Evolutionary conservation across 1,140 invertebrate species (phyloP), one percentile per base, ranked within the genome.

Genomic region (Drosophila tsacasi): DNA sequence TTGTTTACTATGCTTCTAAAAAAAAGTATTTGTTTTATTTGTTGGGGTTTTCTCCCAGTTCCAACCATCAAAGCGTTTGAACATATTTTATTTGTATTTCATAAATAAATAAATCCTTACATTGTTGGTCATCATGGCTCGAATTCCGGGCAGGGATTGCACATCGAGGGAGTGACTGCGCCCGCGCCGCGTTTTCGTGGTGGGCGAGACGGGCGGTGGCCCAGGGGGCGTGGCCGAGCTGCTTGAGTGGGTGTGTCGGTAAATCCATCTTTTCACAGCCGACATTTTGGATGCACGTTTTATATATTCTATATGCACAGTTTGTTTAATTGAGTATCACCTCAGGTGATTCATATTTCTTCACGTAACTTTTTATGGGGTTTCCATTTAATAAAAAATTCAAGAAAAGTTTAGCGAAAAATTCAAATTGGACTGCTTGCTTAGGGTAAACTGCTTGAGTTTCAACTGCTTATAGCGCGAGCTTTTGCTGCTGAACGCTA

Each of bases 131-230:
- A 89, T 49, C 81, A 90, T 65, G 25, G 95, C 90, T 19, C 95
- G 94, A 60, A 97, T 94, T 17, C 96, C 96, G 75, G 97, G 96
- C 59, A 97, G 93, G 7, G 96, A 95, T 71, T 96, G 95, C 6
- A 96, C 95, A 93, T 97, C 97, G 81, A 97, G 93, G 12, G 96
- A 97, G 58, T 96, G 94, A 92, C 96, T 97, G 42, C 96, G 94
- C 57, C 86, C 92, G 23, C 92, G 90, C 8, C 79, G 74, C 8
- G 73, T 82, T 66, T 87, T 91, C n/a, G 46, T 76, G 19, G 89
- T 85, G 39, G 91, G 81, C 47, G 79, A 86, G 12, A 79, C 83
- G 62, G 84, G 84, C 10, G 85, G 85, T 0, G 86, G 79, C 5
- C 84, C 80, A 13, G 69, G 46, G 15, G 86, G 68, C 67, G 67